phyloP scores from a whole-genome alignment of 2,888 invertebrate species.

The Microplitis deprimator region DNA sequence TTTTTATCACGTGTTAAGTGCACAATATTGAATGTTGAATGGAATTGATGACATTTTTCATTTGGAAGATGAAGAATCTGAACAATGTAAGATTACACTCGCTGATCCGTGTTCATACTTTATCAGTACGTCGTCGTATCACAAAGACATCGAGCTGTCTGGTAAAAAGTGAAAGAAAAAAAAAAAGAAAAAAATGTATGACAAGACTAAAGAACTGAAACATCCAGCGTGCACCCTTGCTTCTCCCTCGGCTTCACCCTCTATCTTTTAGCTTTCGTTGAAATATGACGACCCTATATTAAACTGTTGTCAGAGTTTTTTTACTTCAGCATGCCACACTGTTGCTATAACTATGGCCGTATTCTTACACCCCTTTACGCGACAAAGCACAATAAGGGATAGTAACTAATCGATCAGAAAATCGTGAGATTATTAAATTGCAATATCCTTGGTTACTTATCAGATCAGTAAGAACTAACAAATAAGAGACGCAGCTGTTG shows the following conservation, averaged over 20 bases:
- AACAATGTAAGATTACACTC: slow-evolving; percentile 21
- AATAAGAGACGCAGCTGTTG: neutral
- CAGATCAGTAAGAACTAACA: slow-evolving; percentile 1
- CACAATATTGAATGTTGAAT: neutral
- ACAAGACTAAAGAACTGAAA: slow-evolving; percentile 42
- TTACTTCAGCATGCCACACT: slow-evolving; percentile 34
- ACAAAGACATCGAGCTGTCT: slow-evolving; percentile 37
- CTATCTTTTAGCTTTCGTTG: slow-evolving; percentile 40
- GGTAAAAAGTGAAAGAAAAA: neutral
- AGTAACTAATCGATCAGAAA: slow-evolving; percentile 58
- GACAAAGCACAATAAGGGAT: slow-evolving; percentile 41
- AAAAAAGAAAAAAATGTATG: neutral
- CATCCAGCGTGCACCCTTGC: slow-evolving; percentile 39
- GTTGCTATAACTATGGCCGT: slow-evolving; percentile 30
- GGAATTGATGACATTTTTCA: slow-evolving; percentile 14
- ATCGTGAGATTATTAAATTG: slow-evolving; percentile 58
- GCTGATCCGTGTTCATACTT: slow-evolving; percentile 28
- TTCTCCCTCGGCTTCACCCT: slow-evolving; percentile 37
- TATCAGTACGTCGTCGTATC: slow-evolving; percentile 17
- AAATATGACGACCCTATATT: slow-evolving; percentile 58
- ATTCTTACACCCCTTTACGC: slow-evolving; percentile 51
- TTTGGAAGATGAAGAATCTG: slow-evolving; percentile 14
- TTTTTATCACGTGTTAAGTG: neutral
- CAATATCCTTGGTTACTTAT: slow-evolving; percentile 42
- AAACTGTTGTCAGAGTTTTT: slow-evolving; percentile 52